Percentiles rank a stretch among this genome's conserved stretches.
These are phyloP conservation scores for Alloscopus bannaensis DNA, from an alignment of 2,888 invertebrate genomes.

Conservation along the genomic window DNA sequence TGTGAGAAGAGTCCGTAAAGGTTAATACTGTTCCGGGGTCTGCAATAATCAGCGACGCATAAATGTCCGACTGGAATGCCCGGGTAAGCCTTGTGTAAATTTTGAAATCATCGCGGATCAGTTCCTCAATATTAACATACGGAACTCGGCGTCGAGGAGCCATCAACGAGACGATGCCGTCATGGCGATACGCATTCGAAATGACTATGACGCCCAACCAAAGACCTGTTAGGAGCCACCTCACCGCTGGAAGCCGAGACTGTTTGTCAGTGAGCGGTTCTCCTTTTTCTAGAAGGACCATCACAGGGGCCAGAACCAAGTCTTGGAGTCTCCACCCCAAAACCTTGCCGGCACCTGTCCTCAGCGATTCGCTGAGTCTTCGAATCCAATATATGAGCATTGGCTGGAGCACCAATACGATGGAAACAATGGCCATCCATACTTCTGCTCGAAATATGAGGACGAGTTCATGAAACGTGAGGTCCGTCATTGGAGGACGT, in stretches of 20 bases:
- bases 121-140: not conserved
- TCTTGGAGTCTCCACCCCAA: not conserved
- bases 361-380: too few species aligned
- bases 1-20: not conserved
- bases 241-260: not conserved
- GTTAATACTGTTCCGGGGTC: not conserved
- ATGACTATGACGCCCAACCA: not conserved
- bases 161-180: not conserved
- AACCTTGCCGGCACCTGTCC: not conserved
- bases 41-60: not conserved
- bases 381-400: too few species aligned
- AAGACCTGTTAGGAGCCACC: not conserved
- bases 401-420: not conserved
- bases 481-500: not conserved
- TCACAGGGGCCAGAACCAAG: not conserved
- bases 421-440: not conserved
- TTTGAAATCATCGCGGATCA: not conserved
- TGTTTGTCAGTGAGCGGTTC: not conserved
- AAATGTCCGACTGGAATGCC: not conserved
- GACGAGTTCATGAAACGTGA: not conserved
- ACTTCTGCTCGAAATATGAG: not conserved
- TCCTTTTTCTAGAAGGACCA: not conserved
- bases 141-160: not conserved
- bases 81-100: not conserved
- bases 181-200: constrained; percentile 3